Percentiles rank a stretch among this genome's conserved stretches.
Conservation (phyloP, 2,888 invertebrate species). For the Brachypalpus laphriformis region DNA sequence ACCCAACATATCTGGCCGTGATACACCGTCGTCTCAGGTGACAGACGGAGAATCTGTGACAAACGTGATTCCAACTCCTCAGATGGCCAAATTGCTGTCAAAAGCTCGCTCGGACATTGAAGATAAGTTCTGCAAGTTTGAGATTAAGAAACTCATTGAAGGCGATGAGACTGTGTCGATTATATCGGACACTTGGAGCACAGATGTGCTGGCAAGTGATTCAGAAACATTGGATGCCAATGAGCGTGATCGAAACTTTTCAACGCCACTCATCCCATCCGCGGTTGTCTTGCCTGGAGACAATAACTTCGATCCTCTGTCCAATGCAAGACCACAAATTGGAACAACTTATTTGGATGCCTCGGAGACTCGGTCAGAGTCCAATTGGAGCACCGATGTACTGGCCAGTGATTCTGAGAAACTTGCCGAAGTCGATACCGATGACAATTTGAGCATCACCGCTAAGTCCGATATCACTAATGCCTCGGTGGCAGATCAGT, state of each 20-base stretch:
- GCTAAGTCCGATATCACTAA: constrained; percentile 89
- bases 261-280: constrained; percentile 83
- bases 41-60: constrained; percentile 89
- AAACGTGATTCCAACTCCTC: constrained; percentile 83
- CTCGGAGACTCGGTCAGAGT: constrained; percentile 96
- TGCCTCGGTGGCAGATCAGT: constrained; percentile 84
- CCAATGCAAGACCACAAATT: constrained; percentile 79
- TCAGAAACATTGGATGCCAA: constrained; percentile 95
- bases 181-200: constrained; percentile 99
- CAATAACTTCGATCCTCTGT: constrained; percentile 81
- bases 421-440: constrained; percentile 91
- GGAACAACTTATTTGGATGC: constrained; percentile 86
- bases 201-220: constrained; percentile 98
- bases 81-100: constrained; percentile 86
- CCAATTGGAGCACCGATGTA: constrained; percentile 99
- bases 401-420: constrained; percentile 96
- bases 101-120: constrained; percentile 97
- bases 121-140: constrained; percentile 99
- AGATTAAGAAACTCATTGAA: constrained; percentile 91
- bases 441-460: constrained; percentile 87
- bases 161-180: constrained; percentile 98
- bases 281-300: constrained; percentile 83
- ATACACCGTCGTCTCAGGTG: constrained; percentile 97
- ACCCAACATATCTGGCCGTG: constrained; percentile 97
- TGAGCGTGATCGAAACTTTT: constrained; percentile 85